Conservation (phyloP, 2,797 vertebrate genomes). For the Distichodus sexfasciatus region DNA sequence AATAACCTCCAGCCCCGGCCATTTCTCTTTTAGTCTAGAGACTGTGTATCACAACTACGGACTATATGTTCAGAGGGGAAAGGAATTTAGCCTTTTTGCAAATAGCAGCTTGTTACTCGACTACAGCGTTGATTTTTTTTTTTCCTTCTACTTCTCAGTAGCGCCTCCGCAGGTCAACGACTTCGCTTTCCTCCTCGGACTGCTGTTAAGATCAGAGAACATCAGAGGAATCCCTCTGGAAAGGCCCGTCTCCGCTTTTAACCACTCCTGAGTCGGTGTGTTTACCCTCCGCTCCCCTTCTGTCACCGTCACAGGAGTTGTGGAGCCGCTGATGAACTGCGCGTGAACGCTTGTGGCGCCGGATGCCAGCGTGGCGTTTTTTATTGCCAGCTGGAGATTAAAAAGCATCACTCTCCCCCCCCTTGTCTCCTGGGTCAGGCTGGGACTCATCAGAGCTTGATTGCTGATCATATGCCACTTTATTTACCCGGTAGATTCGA, state of each 20-base stretch:
- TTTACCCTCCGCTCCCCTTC: conserved; percentile 27
- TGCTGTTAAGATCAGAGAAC: too few relatives aligned
- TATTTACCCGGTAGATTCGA: conserved; percentile 43
- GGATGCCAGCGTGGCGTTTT: conserved; percentile 41
- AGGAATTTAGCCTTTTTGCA: too few relatives aligned
- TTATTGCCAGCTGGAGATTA: conserved; percentile 52
- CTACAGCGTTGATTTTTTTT: neutral
- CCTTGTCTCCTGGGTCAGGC: conserved; percentile 49
- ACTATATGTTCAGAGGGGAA: neutral
- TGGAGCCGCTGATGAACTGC: conserved; percentile 44
- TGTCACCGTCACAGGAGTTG: conserved; percentile 18
- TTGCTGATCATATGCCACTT: conserved; percentile 55
- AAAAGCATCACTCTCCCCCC: conserved; percentile 55
- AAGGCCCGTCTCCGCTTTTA: neutral
- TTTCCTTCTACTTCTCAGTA: neutral
- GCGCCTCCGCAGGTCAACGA: neutral
- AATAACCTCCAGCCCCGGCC: neutral
- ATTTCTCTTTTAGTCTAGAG: too few relatives aligned
- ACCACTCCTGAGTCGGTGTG: conserved; percentile 10
- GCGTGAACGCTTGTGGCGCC: conserved; percentile 51
- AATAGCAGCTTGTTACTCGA: neutral
- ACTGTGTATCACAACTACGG: too few relatives aligned
- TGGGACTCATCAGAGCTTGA: conserved; percentile 46
- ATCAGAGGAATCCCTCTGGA: neutral
- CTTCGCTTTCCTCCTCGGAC: neutral